Conservation (phyloP, 1,140 invertebrate genomes). For the Proctacanthus coquilletti region DNA sequence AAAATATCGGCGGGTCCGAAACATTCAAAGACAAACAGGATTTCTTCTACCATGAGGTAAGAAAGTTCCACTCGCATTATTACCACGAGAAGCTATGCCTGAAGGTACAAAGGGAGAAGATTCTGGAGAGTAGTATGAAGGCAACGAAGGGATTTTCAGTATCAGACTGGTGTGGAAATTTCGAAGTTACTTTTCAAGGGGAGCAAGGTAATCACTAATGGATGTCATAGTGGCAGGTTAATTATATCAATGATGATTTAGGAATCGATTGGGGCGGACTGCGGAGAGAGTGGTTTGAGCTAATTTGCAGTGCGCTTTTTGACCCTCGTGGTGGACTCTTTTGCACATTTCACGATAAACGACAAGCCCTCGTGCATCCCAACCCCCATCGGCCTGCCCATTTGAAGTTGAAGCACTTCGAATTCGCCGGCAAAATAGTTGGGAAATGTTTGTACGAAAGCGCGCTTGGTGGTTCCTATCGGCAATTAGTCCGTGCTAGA, state of each 20-base stretch:
- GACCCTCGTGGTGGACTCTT: conserved; percentile 71
- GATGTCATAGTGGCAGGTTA: too few relatives aligned
- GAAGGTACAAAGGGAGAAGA: conserved; percentile 63
- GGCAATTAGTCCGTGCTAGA: conserved; percentile 75
- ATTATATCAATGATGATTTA: conserved; percentile 18
- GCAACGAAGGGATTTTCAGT: conserved; percentile 55
- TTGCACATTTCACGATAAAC: conserved; percentile 68
- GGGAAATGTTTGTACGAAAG: conserved; percentile 66
- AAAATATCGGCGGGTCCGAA: conserved; percentile 89
- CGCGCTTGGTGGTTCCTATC: conserved; percentile 70
- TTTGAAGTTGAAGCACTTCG: conserved; percentile 76
- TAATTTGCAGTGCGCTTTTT: conserved; percentile 74
- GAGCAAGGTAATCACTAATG: conserved; percentile 59
- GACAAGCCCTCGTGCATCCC: conserved; percentile 76
- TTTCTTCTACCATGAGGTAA: conserved; percentile 85
- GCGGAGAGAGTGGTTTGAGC: conserved; percentile 84
- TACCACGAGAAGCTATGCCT: conserved; percentile 71
- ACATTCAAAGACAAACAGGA: conserved; percentile 92
- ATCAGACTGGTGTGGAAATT: conserved; percentile 84
- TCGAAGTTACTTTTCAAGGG: conserved; percentile 80
- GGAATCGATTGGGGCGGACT: conserved; percentile 89
- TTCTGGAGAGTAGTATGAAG: conserved; percentile 72
- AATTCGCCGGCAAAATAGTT: conserved; percentile 88
- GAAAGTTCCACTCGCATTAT: conserved; percentile 69
- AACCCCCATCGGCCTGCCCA: conserved; percentile 57